Percentiles rank a stretch among this genome's conserved stretches.
These are phyloP conservation scores for Aphyosemion australe DNA, from an alignment of 2,113 vertebrate genomes.

Conservation along the genomic window DNA sequence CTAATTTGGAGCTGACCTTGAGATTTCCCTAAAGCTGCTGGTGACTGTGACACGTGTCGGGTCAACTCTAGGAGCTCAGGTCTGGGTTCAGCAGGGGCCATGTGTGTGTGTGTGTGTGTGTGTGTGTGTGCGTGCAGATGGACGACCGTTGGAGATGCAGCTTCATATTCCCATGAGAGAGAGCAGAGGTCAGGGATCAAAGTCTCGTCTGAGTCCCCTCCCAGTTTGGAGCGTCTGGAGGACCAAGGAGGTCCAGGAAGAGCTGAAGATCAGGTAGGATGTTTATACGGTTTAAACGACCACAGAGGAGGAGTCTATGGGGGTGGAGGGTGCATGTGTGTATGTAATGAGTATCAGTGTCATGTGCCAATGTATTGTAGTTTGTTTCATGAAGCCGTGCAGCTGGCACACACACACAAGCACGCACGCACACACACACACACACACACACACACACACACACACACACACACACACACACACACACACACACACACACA, in stretches of 20 bases:
- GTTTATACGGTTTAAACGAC: too few relatives aligned
- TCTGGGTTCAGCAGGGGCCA: slow-evolving; percentile 7
- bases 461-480: too few relatives aligned
- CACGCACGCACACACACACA: too few relatives aligned
- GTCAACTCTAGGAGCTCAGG: background rate
- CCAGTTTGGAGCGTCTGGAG: slow-evolving; percentile 12
- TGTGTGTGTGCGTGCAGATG: slow-evolving; percentile 61
- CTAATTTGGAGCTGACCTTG: slow-evolving; percentile 65
- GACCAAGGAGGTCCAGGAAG: slow-evolving; percentile 22
- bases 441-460: too few relatives aligned
- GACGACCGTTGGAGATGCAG: slow-evolving; percentile 67
- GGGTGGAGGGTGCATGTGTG: slow-evolving; percentile 23
- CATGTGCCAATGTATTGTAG: slow-evolving; percentile 48
- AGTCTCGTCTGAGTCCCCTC: slow-evolving; percentile 50
- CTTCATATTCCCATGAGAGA: slow-evolving; percentile 49
- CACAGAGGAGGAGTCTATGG: slow-evolving; percentile 38
- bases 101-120: slow-evolving; percentile 18
- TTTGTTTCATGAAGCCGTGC: slow-evolving; percentile 52
- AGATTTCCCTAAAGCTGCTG: slow-evolving; percentile 44
- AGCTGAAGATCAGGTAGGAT: slow-evolving; percentile 27
- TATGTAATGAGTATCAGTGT: slow-evolving; percentile 25
- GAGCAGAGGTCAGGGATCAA: slow-evolving; percentile 59
- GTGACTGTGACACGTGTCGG: slow-evolving; percentile 68
- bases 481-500: too few relatives aligned
- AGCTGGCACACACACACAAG: slow-evolving; percentile 56